Evolutionary conservation across 2,113 vertebrate species (phyloP), one percentile per base, ranked within the genome.

Genomic region (Dendrocopos noguchii): DNA sequence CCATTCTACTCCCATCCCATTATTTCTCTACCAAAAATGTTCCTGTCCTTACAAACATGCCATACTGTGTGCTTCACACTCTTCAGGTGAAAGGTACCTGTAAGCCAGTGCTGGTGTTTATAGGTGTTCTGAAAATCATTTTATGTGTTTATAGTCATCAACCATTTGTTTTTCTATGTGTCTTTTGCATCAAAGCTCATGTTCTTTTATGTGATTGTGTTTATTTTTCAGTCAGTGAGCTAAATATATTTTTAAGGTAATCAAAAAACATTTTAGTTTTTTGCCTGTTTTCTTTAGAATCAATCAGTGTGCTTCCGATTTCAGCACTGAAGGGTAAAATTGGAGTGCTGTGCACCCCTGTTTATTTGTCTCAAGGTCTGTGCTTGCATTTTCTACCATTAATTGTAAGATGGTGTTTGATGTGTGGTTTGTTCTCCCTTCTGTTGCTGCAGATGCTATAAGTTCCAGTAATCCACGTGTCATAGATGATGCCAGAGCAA

Each of bases 391-490:
- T 12, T 21, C 18, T 47, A 3, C 12, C 34, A 16, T 4, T 82
- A 57, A 7, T 4, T 3, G 3, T 24, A 21, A 3, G 17, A 2
- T 9, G 25, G 2, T n/a, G 52, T 39, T 89, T 46, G 66, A 1
- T 24, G 7, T n/a, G 20, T 39, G 27, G 53, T 44, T 36, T 28
- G 57, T 46, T 10, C 3, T 70, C 72, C 47, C 7, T 83, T 28
- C 61, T 19, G 1, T 66, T 67, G 5, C 56, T 84, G 25, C 33
- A 99, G 99, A 99, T 80, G 99, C 99, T 81, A 99, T 99, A 95
- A 99, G 97, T 91, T 98, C 99, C 47, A 97, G 96, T 28, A 99
- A 99, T 94, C 99, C 99, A 0, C 97, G 99, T 3, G 99, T 99
- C 73, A 99, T 99, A 3, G 99, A 99, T 0, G 99, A 99, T 65